These are phyloP conservation scores for Holacanthella duospinosa DNA, from an alignment of 2,888 invertebrate species.

Conservation along the genomic window DNA sequence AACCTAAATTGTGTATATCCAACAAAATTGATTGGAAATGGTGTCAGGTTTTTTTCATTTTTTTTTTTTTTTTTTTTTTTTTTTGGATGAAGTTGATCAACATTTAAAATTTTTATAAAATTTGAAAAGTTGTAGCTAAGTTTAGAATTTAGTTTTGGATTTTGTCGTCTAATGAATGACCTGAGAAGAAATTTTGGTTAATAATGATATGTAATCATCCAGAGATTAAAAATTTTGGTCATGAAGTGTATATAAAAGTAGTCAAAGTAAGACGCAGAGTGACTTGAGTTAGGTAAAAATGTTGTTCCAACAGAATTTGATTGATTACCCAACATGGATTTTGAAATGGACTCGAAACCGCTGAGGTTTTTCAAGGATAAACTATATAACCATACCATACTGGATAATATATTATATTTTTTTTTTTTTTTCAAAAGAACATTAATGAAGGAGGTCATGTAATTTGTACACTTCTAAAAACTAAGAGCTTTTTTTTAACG, in stretches of 20 bases:
- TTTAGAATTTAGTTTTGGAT: too few species aligned
- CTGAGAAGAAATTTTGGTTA: too few species aligned
- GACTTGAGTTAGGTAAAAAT: neutral
- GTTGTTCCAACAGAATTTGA: neutral
- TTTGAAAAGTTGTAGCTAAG: too few species aligned
- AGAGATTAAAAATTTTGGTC: neutral
- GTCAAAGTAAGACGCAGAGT: neutral
- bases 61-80: neutral
- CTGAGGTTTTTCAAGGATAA: neutral
- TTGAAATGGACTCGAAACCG: neutral
- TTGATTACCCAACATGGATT: neutral
- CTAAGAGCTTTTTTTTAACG: neutral
- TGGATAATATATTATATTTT: neutral
- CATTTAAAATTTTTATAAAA: too few species aligned
- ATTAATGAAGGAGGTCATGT: slow-evolving; percentile 4
- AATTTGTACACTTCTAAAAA: slow-evolving; percentile 1
- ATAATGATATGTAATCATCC: too few species aligned
- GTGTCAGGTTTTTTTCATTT: neutral
- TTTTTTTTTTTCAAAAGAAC: too few species aligned
- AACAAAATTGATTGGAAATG: neutral
- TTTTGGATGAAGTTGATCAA: too few species aligned
- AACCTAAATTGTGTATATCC: neutral
- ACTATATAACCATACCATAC: neutral
- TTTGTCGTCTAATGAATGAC: too few species aligned
- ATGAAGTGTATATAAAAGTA: neutral